phyloP scores from a whole-genome alignment of 2,113 vertebrate species.

The Delphinus delphis region DNA sequence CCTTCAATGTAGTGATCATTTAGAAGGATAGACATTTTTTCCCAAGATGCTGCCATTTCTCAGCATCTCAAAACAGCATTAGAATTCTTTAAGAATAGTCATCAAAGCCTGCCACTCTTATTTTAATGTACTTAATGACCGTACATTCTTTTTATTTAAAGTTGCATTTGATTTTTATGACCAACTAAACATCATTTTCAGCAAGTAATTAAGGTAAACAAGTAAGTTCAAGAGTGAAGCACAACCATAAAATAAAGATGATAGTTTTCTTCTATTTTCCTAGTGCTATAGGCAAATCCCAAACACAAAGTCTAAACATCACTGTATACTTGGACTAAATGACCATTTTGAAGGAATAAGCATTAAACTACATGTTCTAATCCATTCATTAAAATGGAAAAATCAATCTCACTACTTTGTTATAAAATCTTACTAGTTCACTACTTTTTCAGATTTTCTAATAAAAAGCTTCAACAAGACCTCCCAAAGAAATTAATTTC shows the following conservation, averaged over 20 bases:
- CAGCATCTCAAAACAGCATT: background rate
- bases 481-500: constrained; percentile 46
- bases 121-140: background rate
- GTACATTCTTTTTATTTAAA: background rate
- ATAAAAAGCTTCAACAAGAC: background rate
- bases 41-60: background rate
- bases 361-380: background rate
- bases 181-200: background rate
- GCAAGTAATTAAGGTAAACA: background rate
- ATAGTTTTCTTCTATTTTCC: background rate
- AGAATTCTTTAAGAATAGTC: constrained; percentile 2
- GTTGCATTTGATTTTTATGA: constrained; percentile 34
- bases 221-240: background rate
- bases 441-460: background rate
- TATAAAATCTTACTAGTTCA: constrained; percentile 39
- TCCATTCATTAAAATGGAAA: background rate
- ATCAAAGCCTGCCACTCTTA: background rate
- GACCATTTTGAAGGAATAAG: background rate
- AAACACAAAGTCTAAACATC: constrained; percentile 22
- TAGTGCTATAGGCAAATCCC: background rate
- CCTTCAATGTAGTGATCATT: background rate
- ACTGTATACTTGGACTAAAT: background rate
- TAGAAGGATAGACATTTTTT: background rate
- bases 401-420: background rate
- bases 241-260: background rate